Percentiles rank a stretch among this genome's conserved stretches.
Conservation (phyloP, 1,140 invertebrate species). For the Streblospio benedicti region DNA sequence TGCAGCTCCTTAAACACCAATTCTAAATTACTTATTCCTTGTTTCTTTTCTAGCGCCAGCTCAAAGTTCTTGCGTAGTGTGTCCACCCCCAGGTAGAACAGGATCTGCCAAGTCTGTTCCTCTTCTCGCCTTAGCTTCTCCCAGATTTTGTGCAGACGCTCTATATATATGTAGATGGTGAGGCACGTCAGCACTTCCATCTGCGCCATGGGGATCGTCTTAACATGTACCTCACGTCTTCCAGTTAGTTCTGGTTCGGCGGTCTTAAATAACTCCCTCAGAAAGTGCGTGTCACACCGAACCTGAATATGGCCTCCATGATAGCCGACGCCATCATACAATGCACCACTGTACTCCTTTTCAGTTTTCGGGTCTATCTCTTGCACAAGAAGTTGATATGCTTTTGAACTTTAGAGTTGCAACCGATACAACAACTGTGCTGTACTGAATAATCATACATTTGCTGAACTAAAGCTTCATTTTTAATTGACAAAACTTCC, state of each 20-base stretch:
- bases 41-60: conserved; percentile 76
- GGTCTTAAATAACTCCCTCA: conserved; percentile 71
- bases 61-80: conserved; percentile 77
- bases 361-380: conserved; percentile 73
- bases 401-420: conserved; percentile 77
- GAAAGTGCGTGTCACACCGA: conserved; percentile 74
- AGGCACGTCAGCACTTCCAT: conserved; percentile 88
- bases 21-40: conserved; percentile 67
- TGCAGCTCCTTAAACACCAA: conserved; percentile 43
- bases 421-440: conserved; percentile 86
- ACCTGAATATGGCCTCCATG: conserved; percentile 86
- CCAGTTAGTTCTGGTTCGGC: conserved; percentile 63
- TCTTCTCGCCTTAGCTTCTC: conserved; percentile 74
- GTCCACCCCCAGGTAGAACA: conserved; percentile 78
- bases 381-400: conserved; percentile 75
- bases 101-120: conserved; percentile 80
- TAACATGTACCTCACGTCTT: conserved; percentile 78
- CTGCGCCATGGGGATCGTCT: conserved; percentile 88
- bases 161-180: conserved; percentile 82
- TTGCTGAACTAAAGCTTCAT: too few species aligned
- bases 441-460: too few species aligned
- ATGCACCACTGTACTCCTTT: conserved; percentile 74
- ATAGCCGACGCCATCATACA: conserved; percentile 76
- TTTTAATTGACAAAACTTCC: too few species aligned
- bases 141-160: conserved; percentile 74